Percentiles rank a stretch among this genome's conserved stretches.
phyloP scores from a whole-genome alignment of 2,888 invertebrate genomes.

The Agrenia bidenticulata region DNA sequence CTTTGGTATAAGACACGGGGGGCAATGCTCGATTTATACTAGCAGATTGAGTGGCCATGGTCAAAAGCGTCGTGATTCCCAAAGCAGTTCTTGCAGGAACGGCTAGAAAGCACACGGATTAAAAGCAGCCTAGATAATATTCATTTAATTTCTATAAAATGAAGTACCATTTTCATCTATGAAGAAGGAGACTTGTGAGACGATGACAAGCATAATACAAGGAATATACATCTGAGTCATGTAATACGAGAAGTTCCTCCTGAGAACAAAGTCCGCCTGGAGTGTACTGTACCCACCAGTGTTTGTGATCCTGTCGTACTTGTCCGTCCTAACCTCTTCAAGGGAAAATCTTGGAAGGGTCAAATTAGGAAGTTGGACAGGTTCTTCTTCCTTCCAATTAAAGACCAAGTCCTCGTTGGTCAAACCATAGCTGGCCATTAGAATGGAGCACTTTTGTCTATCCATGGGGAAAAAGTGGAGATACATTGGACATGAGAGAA shows the following conservation, averaged over 20 bases:
- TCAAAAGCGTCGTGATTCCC: conserved; percentile 58
- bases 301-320: conserved; percentile 93
- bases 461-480: conserved; percentile 58
- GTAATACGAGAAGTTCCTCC: conserved; percentile 59
- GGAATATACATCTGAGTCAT: conserved; percentile 62
- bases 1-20: conserved; percentile 62
- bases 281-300: conserved; percentile 73
- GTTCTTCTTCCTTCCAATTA: conserved; percentile 91
- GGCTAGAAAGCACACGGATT: conserved; percentile 16
- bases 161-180: conserved; percentile 56
- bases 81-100: conserved; percentile 54
- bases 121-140: neutral
- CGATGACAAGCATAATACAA: conserved; percentile 58
- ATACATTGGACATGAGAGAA: conserved; percentile 59
- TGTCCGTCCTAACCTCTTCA: conserved; percentile 89
- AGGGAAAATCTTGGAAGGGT: conserved; percentile 90
- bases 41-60: conserved; percentile 39
- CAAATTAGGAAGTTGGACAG: conserved; percentile 89
- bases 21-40: conserved; percentile 54
- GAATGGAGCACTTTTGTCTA: conserved; percentile 57
- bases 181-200: conserved; percentile 54
- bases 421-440: conserved; percentile 71
- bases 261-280: conserved; percentile 59
- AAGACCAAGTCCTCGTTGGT: conserved; percentile 93
- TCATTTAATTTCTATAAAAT: neutral